phyloP scores from a whole-genome alignment of 2,888 invertebrate species.

The Hirtodrosophila duncani region DNA sequence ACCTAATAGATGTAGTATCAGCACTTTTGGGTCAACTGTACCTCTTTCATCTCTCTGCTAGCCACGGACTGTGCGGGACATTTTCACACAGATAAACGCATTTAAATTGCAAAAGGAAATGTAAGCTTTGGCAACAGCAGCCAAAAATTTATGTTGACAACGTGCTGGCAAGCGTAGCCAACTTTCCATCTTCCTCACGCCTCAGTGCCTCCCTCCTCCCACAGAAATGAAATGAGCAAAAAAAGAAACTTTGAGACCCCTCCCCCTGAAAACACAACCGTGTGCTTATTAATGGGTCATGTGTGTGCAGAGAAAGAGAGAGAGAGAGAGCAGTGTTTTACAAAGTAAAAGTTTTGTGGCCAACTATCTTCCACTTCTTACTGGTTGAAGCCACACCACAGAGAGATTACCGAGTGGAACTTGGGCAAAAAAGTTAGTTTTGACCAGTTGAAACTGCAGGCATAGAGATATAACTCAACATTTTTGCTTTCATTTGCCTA shows the following conservation, averaged over 20 bases:
- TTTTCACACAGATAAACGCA: slow-evolving; percentile 54
- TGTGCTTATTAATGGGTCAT: slow-evolving; percentile 65
- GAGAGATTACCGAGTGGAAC: slow-evolving; percentile 8
- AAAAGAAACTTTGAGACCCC: slow-evolving; percentile 6
- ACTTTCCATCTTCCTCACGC: not conserved
- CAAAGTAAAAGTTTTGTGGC: not conserved
- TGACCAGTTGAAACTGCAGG: too few relatives aligned
- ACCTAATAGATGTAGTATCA: too few relatives aligned
- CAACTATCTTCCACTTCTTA: slow-evolving; percentile 23
- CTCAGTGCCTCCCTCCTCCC: not conserved
- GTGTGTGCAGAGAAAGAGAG: slow-evolving; percentile 32
- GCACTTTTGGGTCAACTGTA: too few relatives aligned
- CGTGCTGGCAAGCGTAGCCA: slow-evolving; percentile 48
- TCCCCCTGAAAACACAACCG: slow-evolving; percentile 29
- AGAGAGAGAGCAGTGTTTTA: not conserved
- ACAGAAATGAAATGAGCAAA: slow-evolving; percentile 42
- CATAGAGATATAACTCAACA: too few relatives aligned
- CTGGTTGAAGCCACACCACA: not conserved
- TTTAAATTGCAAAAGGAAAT: slow-evolving; percentile 55
- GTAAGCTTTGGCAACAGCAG: slow-evolving; percentile 48
- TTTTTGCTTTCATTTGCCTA: too few relatives aligned
- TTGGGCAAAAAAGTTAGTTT: slow-evolving; percentile 22
- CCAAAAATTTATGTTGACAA: slow-evolving; percentile 61
- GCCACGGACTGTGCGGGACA: slow-evolving; percentile 33
- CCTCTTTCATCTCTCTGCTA: slow-evolving; percentile 16